These are phyloP conservation scores for Callipepla squamata DNA, from an alignment of 2,113 vertebrate genomes.

Conservation along the genomic window DNA sequence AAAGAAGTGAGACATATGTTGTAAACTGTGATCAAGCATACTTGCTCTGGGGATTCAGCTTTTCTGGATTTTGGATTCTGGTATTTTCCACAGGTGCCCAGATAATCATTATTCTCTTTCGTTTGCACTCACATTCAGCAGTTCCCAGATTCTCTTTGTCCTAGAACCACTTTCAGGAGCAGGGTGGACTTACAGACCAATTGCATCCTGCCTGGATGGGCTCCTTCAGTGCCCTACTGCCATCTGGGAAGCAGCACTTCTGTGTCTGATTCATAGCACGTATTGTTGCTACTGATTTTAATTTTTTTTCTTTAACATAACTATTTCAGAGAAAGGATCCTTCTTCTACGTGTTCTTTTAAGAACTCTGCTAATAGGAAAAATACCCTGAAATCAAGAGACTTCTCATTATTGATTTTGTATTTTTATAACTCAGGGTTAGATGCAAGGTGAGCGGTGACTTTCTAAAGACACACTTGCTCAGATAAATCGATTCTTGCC, in stretches of 20 bases:
- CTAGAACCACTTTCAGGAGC: background rate
- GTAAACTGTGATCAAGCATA: rapidly evolving
- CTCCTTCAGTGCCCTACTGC: background rate
- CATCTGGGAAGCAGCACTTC: background rate
- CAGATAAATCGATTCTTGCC: background rate
- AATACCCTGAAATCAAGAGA: background rate
- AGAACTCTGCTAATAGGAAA: background rate
- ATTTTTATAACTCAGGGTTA: background rate
- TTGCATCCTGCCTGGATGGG: background rate
- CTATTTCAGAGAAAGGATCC: too few relatives aligned
- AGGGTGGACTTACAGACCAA: background rate
- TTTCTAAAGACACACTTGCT: background rate
- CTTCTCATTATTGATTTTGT: background rate
- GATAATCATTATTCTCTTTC: background rate
- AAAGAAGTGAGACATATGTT: background rate
- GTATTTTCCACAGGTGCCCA: background rate
- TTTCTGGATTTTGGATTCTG: background rate
- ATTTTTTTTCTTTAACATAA: too few relatives aligned
- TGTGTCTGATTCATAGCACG: background rate
- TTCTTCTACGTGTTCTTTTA: background rate
- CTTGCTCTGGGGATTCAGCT: background rate
- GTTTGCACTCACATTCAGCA: background rate
- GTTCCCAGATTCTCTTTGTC: background rate
- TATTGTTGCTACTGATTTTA: background rate
- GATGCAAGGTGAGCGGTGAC: background rate